A percentile compares a stretch with the other conserved stretches of the same genome.
phyloP scores from a whole-genome alignment of 2,113 vertebrate species.

The Engystomops pustulosus region DNA sequence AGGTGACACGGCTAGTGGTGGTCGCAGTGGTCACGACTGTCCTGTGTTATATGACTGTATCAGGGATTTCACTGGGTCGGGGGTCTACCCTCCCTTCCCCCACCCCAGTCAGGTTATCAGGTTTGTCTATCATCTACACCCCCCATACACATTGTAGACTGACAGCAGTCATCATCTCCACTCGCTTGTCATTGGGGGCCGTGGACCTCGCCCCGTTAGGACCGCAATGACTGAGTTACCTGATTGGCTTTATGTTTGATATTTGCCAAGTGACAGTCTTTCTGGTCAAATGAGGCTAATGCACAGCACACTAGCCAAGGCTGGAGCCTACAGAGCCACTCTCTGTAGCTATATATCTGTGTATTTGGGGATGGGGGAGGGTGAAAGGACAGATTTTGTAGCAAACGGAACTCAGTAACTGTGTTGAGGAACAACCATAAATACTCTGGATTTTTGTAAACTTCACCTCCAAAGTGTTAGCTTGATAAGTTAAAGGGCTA shows the following conservation, averaged over 20 bases:
- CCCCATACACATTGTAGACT: neutral
- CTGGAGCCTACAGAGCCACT: slow-evolving; percentile 70
- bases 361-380: slow-evolving; percentile 11
- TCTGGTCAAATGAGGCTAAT: slow-evolving; percentile 74
- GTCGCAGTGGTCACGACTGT: neutral
- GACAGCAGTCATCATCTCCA: neutral
- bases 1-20: neutral
- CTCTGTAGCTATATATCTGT: slow-evolving; percentile 72
- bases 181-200: neutral
- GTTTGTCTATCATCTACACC: neutral
- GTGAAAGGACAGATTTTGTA: slow-evolving; percentile 68
- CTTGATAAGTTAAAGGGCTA: slow-evolving; percentile 61
- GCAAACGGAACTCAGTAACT: slow-evolving; percentile 70
- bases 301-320: slow-evolving; percentile 70
- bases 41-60: slow-evolving; percentile 14
- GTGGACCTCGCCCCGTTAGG: neutral
- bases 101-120: slow-evolving; percentile 3
- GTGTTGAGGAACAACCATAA: slow-evolving; percentile 70
- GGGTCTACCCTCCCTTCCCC: neutral
- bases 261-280: slow-evolving; percentile 73
- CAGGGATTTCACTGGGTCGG: slow-evolving; percentile 39
- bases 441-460: slow-evolving; percentile 62
- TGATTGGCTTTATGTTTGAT: slow-evolving; percentile 73
- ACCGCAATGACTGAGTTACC: slow-evolving; percentile 61
- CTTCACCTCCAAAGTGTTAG: slow-evolving; percentile 65